Evolutionary conservation across 2,797 vertebrate species (phyloP).

Genomic region (Pseudomugil gertrudae): DNA sequence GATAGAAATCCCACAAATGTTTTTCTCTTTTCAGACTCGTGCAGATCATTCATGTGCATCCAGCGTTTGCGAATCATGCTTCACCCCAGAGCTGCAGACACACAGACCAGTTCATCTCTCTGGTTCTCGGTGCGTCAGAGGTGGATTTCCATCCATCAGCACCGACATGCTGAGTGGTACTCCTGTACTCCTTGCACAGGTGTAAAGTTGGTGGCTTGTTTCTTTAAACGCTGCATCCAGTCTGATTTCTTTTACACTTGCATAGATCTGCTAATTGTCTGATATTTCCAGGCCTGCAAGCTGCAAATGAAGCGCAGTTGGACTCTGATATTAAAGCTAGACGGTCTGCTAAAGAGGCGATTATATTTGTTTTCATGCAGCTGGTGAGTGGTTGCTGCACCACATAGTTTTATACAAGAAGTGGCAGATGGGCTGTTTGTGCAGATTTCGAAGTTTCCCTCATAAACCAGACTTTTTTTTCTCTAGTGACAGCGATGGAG

Average conservation of each 20-base stretch:
- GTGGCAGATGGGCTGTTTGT: constrained; percentile 35
- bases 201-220: neutral
- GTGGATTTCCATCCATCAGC: too few relatives aligned
- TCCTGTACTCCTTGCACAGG: neutral
- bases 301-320: neutral
- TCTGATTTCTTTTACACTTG: constrained; percentile 7
- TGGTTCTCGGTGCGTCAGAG: too few relatives aligned
- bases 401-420: constrained; percentile 9
- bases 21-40: too few relatives aligned
- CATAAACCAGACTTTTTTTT: constrained; percentile 55
- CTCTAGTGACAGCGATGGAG: constrained; percentile 85
- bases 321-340: neutral
- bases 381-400: constrained; percentile 20
- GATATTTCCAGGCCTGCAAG: neutral
- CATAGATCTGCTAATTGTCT: constrained; percentile 4
- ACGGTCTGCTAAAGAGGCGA: neutral
- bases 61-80: too few relatives aligned
- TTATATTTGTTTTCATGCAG: constrained; percentile 2
- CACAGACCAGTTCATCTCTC: too few relatives aligned
- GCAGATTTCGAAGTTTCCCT: constrained; percentile 75
- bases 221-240: constrained; percentile 1
- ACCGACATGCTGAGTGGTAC: neutral
- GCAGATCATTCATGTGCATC: too few relatives aligned
- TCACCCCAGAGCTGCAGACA: too few relatives aligned
- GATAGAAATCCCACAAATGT: too few relatives aligned